phyloP scores from a whole-genome alignment of 2,888 invertebrate genomes.

The Lottia gigantea region DNA sequence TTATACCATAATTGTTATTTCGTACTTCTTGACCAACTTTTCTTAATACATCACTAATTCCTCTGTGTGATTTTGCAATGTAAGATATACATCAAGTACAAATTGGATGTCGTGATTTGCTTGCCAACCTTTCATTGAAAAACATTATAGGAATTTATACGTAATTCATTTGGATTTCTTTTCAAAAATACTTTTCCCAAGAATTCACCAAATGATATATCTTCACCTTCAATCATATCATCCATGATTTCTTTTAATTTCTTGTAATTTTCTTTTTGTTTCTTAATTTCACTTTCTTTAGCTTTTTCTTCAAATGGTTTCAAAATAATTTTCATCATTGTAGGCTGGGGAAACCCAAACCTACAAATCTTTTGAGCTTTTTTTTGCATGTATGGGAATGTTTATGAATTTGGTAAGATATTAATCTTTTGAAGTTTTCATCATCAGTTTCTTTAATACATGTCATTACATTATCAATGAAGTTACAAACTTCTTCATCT shows the following conservation, averaged over 20 bases:
- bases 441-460: slow-evolving; percentile 29
- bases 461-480: slow-evolving; percentile 26
- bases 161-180: slow-evolving; percentile 6
- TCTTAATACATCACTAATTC: slow-evolving; percentile 38
- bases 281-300: background rate
- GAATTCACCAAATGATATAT: background rate
- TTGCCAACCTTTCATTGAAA: background rate
- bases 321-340: slow-evolving; percentile 13
- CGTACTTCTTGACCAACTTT: slow-evolving; percentile 33
- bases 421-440: slow-evolving; percentile 19
- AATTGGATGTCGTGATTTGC: slow-evolving; percentile 15
- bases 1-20: slow-evolving; percentile 19
- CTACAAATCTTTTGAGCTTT: slow-evolving; percentile 26
- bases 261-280: background rate
- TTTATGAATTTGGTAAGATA: slow-evolving; percentile 23
- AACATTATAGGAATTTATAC: slow-evolving; percentile 11
- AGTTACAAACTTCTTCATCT: slow-evolving; percentile 27
- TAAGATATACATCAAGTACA: slow-evolving; percentile 27
- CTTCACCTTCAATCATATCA: background rate
- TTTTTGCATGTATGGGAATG: slow-evolving; percentile 30
- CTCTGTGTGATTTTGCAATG: slow-evolving; percentile 36
- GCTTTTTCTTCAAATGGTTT: background rate
- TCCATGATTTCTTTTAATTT: background rate
- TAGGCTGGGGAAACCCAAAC: slow-evolving; percentile 24
- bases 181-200: slow-evolving; percentile 9